Percentiles rank a stretch among this genome's conserved stretches.
These are phyloP conservation scores for Spinibarbus caldwelli DNA, from an alignment of 2,797 vertebrate species.

Conservation along the genomic window DNA sequence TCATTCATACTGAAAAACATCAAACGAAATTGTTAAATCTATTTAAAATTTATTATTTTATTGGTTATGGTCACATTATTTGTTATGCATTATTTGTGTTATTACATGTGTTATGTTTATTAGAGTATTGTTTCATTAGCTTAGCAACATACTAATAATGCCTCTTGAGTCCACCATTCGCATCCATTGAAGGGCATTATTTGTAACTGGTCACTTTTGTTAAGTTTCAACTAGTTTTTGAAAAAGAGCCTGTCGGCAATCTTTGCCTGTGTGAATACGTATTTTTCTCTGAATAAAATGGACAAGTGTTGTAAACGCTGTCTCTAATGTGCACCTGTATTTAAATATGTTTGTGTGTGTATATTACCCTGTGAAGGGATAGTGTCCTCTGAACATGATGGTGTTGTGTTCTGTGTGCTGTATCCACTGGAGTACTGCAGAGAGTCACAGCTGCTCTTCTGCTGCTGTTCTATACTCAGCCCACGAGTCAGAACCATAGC, in stretches of 20 bases:
- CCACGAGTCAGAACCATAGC: constrained; percentile 96
- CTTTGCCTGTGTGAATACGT: no score
- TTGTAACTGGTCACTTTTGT: background rate
- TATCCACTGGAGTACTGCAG: constrained; percentile 97
- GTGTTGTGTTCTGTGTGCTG: constrained; percentile 96
- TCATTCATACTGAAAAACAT: background rate
- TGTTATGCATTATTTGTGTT: background rate
- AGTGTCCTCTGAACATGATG: constrained; percentile 97
- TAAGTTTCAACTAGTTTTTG: background rate
- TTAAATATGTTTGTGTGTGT: background rate
- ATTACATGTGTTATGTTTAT: background rate
- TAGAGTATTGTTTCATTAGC: background rate
- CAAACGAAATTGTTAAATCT: background rate
- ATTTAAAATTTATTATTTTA: background rate
- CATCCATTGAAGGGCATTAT: background rate
- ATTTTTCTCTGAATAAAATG: no score
- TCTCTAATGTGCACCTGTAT: background rate
- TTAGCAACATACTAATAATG: no score
- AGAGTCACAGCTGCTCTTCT: constrained; percentile 97
- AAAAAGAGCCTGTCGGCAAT: background rate
- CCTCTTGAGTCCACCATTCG: no score
- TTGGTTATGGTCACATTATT: background rate
- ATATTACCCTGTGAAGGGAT: constrained; percentile 94
- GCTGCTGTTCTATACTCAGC: constrained; percentile 94
- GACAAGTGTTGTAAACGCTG: background rate